Evolutionary conservation across 2,113 vertebrate genomes (phyloP).

Genomic region (Lepidothrix coronata): DNA sequence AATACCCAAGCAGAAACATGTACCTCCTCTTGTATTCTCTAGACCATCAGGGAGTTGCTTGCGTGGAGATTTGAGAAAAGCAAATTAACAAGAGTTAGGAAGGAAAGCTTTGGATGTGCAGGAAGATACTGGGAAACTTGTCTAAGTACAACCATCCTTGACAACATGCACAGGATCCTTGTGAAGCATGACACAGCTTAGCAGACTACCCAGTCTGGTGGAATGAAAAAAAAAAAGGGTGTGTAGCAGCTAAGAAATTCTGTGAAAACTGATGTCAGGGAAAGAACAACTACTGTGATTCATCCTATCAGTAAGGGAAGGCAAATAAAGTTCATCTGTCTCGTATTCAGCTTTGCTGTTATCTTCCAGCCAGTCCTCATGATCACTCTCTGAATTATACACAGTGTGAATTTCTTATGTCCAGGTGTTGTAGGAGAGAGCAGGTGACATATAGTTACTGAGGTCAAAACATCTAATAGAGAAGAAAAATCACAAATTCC

Average conservation of each 20-base stretch:
- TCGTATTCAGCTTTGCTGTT: not conserved
- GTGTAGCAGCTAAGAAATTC: not conserved
- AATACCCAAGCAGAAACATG: not conserved
- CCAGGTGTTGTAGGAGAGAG: not conserved
- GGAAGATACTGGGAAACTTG: rapidly evolving
- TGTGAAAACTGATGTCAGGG: not conserved
- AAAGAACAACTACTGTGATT: not conserved
- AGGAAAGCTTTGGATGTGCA: not conserved
- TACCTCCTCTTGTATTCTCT: not conserved
- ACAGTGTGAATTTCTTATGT: not conserved
- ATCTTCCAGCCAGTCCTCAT: not conserved
- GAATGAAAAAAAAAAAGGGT: not conserved
- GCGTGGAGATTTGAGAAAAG: not conserved
- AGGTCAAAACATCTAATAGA: not conserved
- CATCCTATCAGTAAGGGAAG: not conserved
- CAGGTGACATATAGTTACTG: not conserved
- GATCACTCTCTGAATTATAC: not conserved
- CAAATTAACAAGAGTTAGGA: not conserved
- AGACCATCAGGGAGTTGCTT: not conserved
- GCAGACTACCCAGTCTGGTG: not conserved
- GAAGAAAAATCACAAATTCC: not conserved
- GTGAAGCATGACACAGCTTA: not conserved
- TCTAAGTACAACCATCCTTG: not conserved
- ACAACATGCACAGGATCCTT: not conserved
- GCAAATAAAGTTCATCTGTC: not conserved